A percentile compares a stretch with the other conserved stretches of the same genome.
phyloP scores from a whole-genome alignment of 37 sponge, comb jelly and placozoan species.

The Eunapius fragilis region DNA sequence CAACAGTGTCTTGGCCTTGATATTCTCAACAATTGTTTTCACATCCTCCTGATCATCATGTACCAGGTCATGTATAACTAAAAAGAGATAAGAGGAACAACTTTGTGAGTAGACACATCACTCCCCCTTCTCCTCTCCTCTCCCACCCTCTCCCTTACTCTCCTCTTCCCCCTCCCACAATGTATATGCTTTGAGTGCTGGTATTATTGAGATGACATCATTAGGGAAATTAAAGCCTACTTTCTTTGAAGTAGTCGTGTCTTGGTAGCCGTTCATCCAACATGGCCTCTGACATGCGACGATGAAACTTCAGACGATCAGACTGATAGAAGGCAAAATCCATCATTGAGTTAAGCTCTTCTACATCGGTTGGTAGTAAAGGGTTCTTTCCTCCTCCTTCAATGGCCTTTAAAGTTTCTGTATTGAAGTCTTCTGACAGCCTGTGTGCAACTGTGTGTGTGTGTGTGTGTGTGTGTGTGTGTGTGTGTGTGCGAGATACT shows the following conservation, averaged over 20 bases:
- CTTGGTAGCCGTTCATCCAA: constrained; percentile 41
- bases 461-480: no score
- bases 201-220: not conserved
- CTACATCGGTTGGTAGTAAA: constrained; percentile 40
- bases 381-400: constrained; percentile 46
- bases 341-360: constrained; percentile 70
- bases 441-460: constrained; percentile 38
- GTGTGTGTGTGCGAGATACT: no score
- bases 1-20: constrained; percentile 33
- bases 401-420: constrained; percentile 30
- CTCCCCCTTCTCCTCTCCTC: not conserved
- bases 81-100: no score
- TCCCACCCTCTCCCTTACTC: not conserved
- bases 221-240: constrained; percentile 35
- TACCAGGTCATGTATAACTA: constrained; percentile 38
- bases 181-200: not conserved
- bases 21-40: not conserved
- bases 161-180: no score
- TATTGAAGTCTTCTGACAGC: constrained; percentile 29
- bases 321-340: constrained; percentile 53
- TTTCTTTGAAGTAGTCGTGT: constrained; percentile 41
- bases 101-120: no score
- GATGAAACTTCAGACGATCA: constrained; percentile 30
- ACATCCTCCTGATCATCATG: constrained; percentile 19
- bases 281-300: constrained; percentile 52